Evolutionary conservation across 2,888 invertebrate species (phyloP), one percentile per base, ranked within the genome.

Genomic region (Scrobipalpa atriplicella): DNA sequence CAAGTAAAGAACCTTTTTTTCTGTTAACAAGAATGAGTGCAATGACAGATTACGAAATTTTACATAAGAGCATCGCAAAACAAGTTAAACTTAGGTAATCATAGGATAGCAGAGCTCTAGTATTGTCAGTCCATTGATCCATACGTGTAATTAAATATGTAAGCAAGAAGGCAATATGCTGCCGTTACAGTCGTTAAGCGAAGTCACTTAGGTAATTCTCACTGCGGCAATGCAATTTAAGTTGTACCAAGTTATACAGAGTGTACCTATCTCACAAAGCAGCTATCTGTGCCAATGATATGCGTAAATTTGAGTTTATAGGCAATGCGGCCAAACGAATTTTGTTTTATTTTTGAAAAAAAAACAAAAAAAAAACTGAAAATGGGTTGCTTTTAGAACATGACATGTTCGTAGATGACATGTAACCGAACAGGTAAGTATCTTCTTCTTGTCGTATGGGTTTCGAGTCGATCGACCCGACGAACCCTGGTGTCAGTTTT

Each of bases 91-190:
- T 29, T 29, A 29, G 29, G 43, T 47, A 47, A 47, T 47, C 47
- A 47, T 47, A 47, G 47, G n/a, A 16, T 47, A 29, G 29, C n/a
- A n/a, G 16, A 47, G 47, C 47, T 47, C n/a, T 7, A 16, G 5
- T 47, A 47, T 47, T 47, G 47, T 47, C n/a, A 72, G 74, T 74
- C 75, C 70, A 76, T 76, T 80, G 70, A 78, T 75, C 47, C 47
- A 47, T n/a, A 47, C 47, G 16, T 47, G 16, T 10, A 47, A 47
- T 47, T 47, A 47, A 47, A 47, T 7, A 16, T 47, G 47, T 5
- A 47, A 47, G 47, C 47, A 16, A 47, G 47, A 47, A 16, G 6
- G 47, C 47, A 47, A 16, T 16, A 16, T 47, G 47, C 47, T 47
- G 16, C 47, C 47, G 47, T 47, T 47, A 47, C 47, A 47, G 47